These are phyloP conservation scores for Tragelaphus strepsiceros DNA, from an alignment of 2,113 vertebrate genomes.

Conservation along the genomic window DNA sequence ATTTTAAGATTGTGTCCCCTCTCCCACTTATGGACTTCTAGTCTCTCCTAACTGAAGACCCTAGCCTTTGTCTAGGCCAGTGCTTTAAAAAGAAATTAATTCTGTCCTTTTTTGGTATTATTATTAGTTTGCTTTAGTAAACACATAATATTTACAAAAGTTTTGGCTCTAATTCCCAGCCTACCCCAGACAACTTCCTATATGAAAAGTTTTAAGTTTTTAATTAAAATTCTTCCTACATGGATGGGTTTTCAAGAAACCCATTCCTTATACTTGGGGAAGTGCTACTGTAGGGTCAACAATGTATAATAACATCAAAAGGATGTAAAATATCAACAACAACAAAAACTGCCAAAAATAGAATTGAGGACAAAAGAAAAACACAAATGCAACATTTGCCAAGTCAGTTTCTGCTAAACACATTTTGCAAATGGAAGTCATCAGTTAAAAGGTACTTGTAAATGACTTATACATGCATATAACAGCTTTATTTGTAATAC, in stretches of 20 bases:
- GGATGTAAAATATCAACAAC: conserved; percentile 45
- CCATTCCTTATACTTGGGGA: conserved; percentile 12
- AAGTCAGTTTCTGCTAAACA: conserved; percentile 43
- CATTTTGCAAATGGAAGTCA: conserved; percentile 24
- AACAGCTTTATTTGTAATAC: conserved; percentile 33
- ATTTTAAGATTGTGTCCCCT: neutral
- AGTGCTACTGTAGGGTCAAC: neutral
- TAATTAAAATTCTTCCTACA: conserved; percentile 1
- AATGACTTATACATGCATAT: conserved; percentile 28
- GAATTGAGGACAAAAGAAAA: conserved; percentile 38
- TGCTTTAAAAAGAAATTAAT: conserved; percentile 31
- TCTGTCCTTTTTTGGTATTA: neutral
- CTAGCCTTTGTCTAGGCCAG: neutral
- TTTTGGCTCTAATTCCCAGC: neutral
- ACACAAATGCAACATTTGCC: neutral
- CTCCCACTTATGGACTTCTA: neutral
- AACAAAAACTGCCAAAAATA: conserved; percentile 52
- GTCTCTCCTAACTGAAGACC: neutral
- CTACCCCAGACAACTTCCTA: neutral
- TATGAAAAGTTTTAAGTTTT: conserved; percentile 14
- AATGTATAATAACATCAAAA: conserved; percentile 44
- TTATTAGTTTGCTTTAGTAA: conserved; percentile 32
- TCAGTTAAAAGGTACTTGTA: conserved; percentile 17
- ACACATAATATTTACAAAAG: conserved; percentile 1
- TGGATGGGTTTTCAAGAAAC: conserved; percentile 20